These are phyloP conservation scores for Lordiphosa mommai DNA, from an alignment of 1,140 invertebrate genomes.

Conservation along the genomic window DNA sequence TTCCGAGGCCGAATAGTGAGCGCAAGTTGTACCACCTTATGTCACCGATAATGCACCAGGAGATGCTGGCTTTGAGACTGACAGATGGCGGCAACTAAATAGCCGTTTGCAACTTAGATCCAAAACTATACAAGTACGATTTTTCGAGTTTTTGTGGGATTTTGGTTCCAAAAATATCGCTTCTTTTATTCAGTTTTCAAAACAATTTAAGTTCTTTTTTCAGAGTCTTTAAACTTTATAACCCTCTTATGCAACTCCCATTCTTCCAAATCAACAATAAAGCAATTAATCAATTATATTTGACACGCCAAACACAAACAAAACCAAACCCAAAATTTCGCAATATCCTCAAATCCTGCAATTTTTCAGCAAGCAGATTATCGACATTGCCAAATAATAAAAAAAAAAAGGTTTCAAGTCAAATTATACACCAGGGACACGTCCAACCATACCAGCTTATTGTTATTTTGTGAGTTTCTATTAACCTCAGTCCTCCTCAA, in stretches of 20 bases:
- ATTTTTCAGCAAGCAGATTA: conserved; percentile 73
- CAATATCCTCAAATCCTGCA: conserved; percentile 25
- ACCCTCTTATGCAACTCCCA: conserved; percentile 25
- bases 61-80: no score
- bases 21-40: no score
- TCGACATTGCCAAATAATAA: conserved; percentile 5
- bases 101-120: no score
- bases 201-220: no score
- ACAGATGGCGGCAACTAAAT: no score
- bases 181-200: no score
- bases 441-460: conserved; percentile 40
- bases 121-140: no score
- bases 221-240: no score
- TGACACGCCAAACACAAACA: conserved; percentile 49
- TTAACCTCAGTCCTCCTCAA: conserved; percentile 61
- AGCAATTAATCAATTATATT: conserved; percentile 76
- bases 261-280: conserved; percentile 41
- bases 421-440: conserved; percentile 70
- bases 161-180: no score
- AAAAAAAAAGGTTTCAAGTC: conserved; percentile 35
- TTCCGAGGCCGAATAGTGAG: no score
- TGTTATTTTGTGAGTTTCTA: conserved; percentile 53
- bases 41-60: no score
- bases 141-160: no score
- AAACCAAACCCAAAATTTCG: conserved; percentile 30